Evolutionary conservation across 2,888 invertebrate species (phyloP), one percentile per base, ranked within the genome.

Genomic region (Polyommatus iphigenia): DNA sequence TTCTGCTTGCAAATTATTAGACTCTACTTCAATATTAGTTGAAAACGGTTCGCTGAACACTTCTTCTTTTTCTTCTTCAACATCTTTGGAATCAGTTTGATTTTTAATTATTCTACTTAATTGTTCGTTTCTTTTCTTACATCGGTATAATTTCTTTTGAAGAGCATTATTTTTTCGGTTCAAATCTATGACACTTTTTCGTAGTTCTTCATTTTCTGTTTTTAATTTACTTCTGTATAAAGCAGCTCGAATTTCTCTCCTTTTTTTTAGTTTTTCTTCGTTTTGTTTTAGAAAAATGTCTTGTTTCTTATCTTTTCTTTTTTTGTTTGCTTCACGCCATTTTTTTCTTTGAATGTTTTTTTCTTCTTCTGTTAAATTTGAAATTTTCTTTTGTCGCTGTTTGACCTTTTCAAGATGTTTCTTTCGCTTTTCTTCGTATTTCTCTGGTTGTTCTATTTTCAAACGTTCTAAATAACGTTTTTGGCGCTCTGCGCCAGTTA

Each of bases 401-500:
- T 73, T 50, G 41, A 73, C 73, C 50, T 73, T 73, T 46, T 73
- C 20, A 13, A 73, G 73, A 73, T 73, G 50, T 73, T 73, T 50
- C 50, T 46, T 73, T 24, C 20, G 71, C 24, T 73, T 46, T 73
- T 73, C 50, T 73, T 73, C 50, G 73, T 73, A 73, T 73, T 73
- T 46, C 50, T 46, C 46, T 73, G 46, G 73, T 73, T 73, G 73
- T 50, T 73, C 73, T 73, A n/a, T 73, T 73, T 73, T 46, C 36
- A 46, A 73, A 41, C 73, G 20, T 73, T 73, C 46, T 15, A 46
- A 46, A 73, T 73, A 73, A 73, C 73, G 41, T 41, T 73, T 73
- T 46, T 73, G 71, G 32, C 71, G 73, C 73, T 73, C 73, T 73
- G 73, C 73, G 73, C 46, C 73, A 73, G 50, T 73, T 73, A 73